phyloP scores from a whole-genome alignment of 2,888 invertebrate species.

The Helicoverpa assulta region DNA sequence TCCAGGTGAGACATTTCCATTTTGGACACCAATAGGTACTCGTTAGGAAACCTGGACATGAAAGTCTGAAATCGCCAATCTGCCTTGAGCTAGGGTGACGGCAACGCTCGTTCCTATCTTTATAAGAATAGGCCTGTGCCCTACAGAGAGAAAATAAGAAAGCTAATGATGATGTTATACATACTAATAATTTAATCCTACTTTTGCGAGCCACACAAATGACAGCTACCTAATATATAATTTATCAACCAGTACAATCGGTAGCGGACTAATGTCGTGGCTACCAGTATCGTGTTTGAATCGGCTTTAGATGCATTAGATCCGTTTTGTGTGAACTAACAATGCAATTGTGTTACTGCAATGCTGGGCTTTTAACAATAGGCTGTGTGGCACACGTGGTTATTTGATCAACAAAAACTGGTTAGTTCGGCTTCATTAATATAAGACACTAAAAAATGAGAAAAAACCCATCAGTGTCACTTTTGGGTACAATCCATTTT shows the following conservation, averaged over 20 bases:
- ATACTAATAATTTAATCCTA: background rate
- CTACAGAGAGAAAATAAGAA: no score
- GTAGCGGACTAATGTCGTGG: constrained; percentile 28
- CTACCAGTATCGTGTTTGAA: constrained; percentile 20
- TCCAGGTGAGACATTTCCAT: no score
- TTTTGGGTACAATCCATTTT: no score
- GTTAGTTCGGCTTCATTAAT: background rate
- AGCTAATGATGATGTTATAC: no score
- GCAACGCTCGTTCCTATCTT: no score
- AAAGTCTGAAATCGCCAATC: no score
- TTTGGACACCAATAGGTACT: no score
- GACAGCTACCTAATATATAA: background rate
- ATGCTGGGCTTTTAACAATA: background rate
- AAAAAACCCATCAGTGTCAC: no score
- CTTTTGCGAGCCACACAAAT: background rate
- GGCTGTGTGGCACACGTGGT: no score
- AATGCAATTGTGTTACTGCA: constrained; percentile 13
- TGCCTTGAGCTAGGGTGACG: no score
- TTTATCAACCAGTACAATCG: constrained; percentile 1
- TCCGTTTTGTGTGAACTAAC: constrained; percentile 29
- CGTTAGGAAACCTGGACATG: no score
- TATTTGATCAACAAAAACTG: background rate
- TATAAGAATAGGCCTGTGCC: no score
- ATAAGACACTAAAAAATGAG: background rate
- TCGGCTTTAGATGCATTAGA: constrained; percentile 26